Evolutionary conservation across 2,888 invertebrate species (phyloP), one percentile per base, ranked within the genome.

Genomic region (Oligia fasciuncula): DNA sequence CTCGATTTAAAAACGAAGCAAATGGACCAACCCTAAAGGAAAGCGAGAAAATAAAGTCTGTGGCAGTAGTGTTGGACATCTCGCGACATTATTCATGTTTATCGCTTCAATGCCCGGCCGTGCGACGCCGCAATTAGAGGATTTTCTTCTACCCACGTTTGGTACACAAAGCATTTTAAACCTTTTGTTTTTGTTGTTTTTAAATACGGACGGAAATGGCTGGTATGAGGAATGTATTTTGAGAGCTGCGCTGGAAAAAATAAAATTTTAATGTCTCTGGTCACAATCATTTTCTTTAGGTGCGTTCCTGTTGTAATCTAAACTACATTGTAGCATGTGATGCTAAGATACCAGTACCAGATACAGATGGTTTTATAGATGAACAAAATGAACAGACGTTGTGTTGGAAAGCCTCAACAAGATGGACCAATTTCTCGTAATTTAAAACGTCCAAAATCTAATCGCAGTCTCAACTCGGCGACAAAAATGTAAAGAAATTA

Each of bases 61-160:
- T 80, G 85, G 86, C 90, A 90, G 90, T 92, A 91, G 91, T 93
- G 94, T 94, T 92, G 95, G 95, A 94, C 96, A 94, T 93, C 91
- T 93, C 91, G 88, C 91, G 93, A 94, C 96, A 96, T 96, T 94
- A 96, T 95, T 96, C 96, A 96, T 94, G 96, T 96, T 96, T 96
- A 96, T 96, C 96, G 93, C 88, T 77, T 88, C 84, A 88, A 86
- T 89, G 89, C 91, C 84, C 88, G 88, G 87, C 89, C 89, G 88
- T 90, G 90, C 92, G 94, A 94, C 93, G 90, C 94, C 94, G 95
- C 96, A 96, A 96, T 96, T 96, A 96, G 94, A 94, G 93, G 92
- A 95, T 94, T 94, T 92, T 92, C 90, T 91, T 90, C 89, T 63
- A 49, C 89, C 89, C 91, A 80, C 79, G 73, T 90, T 91, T 91